Evolutionary conservation across 2,797 vertebrate genomes (phyloP).

Genomic region (Mormyrops boulengeri): DNA sequence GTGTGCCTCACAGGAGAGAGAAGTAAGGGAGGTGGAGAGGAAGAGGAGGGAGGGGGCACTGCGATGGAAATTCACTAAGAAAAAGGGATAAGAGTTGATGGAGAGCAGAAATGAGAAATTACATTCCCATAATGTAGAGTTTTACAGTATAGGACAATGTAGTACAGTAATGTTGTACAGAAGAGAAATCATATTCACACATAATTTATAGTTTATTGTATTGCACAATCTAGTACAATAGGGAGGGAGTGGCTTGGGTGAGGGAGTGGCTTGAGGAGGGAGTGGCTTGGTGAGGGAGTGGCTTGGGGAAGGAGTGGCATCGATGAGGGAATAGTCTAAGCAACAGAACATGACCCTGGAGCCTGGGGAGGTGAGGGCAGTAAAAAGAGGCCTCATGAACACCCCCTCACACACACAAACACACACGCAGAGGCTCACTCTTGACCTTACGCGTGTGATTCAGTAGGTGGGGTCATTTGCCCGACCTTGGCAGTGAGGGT

Average conservation of each 20-base stretch:
- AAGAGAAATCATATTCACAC: neutral
- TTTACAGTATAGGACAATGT: neutral
- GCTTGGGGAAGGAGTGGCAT: too few relatives aligned
- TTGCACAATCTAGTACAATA: neutral
- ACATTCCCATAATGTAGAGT: neutral
- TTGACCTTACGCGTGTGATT: constrained; percentile 20
- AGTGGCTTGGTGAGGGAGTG: too few relatives aligned
- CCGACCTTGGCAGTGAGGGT: constrained; percentile 32
- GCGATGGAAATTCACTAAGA: neutral
- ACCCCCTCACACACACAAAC: constrained; percentile 35
- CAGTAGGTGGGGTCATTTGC: neutral
- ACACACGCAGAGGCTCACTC: constrained; percentile 30
- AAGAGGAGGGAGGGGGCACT: neutral
- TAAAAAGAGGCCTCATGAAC: constrained; percentile 14
- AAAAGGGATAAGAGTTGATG: neutral
- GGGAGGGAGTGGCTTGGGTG: too few relatives aligned
- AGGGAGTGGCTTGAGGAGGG: too few relatives aligned
- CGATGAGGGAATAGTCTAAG: neutral
- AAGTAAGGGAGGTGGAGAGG: neutral
- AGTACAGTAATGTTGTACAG: neutral
- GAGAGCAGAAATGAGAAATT: neutral
- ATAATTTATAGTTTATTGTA: neutral
- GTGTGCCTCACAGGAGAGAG: neutral
- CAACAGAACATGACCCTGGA: neutral
- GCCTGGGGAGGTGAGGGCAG: neutral